Percentiles rank a stretch among this genome's conserved stretches.
These are phyloP conservation scores for Tretioscincus oriximinensis DNA, from an alignment of 2,113 vertebrate species.

Conservation along the genomic window DNA sequence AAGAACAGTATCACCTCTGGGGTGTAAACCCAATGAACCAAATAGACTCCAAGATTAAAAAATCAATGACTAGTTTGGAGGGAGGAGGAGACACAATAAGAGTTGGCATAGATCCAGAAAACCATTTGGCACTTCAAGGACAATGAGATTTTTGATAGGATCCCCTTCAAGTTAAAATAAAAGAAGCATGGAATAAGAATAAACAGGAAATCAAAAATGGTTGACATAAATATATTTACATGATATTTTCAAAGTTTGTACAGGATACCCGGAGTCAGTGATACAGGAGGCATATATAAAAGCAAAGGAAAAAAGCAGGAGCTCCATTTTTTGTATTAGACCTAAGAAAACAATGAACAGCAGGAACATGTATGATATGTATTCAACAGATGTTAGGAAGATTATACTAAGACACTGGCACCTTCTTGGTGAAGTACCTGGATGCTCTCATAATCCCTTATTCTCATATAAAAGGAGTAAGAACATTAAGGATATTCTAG, in stretches of 20 bases:
- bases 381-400: no score
- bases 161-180: not conserved
- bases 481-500: no score
- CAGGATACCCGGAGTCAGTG: no score
- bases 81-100: not conserved
- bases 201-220: not conserved
- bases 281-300: no score
- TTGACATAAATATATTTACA: not conserved
- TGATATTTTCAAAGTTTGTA: not conserved
- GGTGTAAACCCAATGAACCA: not conserved
- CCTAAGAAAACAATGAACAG: no score
- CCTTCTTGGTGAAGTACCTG: no score
- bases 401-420: no score
- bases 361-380: no score
- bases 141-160: not conserved
- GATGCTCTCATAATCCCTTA: no score
- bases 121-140: not conserved
- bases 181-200: not conserved
- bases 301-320: no score
- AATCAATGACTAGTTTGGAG: conserved; percentile 17
- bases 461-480: no score
- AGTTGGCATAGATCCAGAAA: not conserved
- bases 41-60: conserved; percentile 24
- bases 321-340: no score
- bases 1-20: not conserved